phyloP scores from a whole-genome alignment of 2,797 vertebrate species.

The Anolis apletophallus region DNA sequence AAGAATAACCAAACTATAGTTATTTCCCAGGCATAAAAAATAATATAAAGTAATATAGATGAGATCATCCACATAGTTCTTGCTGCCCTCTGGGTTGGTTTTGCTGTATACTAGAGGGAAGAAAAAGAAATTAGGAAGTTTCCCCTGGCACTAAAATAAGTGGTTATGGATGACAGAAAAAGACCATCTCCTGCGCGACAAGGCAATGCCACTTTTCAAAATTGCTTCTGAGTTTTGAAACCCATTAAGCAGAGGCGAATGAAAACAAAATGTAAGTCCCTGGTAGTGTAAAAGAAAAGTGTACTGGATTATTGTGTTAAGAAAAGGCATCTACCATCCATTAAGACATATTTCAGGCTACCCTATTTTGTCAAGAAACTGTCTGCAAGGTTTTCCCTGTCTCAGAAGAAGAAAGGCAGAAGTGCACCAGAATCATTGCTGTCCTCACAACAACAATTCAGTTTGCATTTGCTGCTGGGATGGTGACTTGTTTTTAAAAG shows the following conservation, averaged over 20 bases:
- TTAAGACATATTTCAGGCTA: constrained; percentile 32
- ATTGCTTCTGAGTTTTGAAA: constrained; percentile 32
- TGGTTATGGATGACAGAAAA: constrained; percentile 45
- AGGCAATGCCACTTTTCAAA: constrained; percentile 20
- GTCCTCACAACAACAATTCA: constrained; percentile 46
- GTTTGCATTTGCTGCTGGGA: constrained; percentile 47
- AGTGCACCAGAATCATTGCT: accelerated
- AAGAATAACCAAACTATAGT: no score
- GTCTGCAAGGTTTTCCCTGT: constrained; percentile 38
- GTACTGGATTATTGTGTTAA: constrained; percentile 36
- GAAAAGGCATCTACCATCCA: constrained; percentile 35
- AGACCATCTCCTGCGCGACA: constrained; percentile 33
- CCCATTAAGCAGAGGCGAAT: not conserved
- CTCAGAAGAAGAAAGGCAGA: constrained; percentile 6
- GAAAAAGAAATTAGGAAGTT: not conserved
- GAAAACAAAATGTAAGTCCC: constrained; percentile 6
- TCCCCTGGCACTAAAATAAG: constrained; percentile 48
- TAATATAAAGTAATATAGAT: not conserved
- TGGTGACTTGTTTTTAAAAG: constrained; percentile 48
- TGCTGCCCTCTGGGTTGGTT: constrained; percentile 29
- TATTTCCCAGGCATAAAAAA: no score
- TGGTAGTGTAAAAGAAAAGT: constrained; percentile 16
- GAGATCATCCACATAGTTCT: constrained; percentile 7
- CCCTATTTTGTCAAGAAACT: constrained; percentile 28
- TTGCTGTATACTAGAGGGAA: not conserved